Evolutionary conservation across 2,888 invertebrate genomes (phyloP).

Genomic region (Pterobdella sp.): DNA sequence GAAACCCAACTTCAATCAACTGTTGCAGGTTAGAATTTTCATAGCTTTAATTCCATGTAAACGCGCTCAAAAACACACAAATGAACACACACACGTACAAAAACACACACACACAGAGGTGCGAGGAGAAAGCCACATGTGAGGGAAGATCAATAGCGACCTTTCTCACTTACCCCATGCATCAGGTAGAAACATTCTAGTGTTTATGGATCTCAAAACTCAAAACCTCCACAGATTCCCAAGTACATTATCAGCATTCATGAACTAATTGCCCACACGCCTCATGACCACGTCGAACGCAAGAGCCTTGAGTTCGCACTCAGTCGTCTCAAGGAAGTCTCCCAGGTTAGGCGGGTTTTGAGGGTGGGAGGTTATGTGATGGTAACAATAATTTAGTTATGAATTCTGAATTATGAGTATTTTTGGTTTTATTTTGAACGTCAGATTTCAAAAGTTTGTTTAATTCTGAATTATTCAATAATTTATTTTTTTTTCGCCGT

Average conservation of each 20-base stretch:
- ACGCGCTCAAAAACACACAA: too few species aligned
- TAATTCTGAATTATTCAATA: too few species aligned
- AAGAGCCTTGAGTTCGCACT: slow-evolving; percentile 79
- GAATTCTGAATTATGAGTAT: too few species aligned
- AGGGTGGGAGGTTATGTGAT: not conserved
- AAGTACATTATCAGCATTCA: slow-evolving; percentile 83
- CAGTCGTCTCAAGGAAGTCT: slow-evolving; percentile 68
- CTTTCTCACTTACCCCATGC: slow-evolving; percentile 86
- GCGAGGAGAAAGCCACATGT: slow-evolving; percentile 77
- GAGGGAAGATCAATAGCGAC: slow-evolving; percentile 77
- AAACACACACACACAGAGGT: slow-evolving; percentile 57
- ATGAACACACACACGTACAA: too few species aligned
- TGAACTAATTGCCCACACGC: slow-evolving; percentile 81
- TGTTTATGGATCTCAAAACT: not conserved
- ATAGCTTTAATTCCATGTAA: too few species aligned
- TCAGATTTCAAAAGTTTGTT: too few species aligned
- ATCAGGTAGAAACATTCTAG: slow-evolving; percentile 61
- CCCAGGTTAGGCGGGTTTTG: slow-evolving; percentile 46
- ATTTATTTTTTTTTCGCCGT: too few species aligned
- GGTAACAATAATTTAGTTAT: not conserved
- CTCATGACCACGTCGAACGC: slow-evolving; percentile 84
- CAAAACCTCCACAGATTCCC: slow-evolving; percentile 62
- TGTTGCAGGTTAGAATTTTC: slow-evolving; percentile 60
- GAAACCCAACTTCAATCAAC: slow-evolving; percentile 66
- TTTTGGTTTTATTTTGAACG: too few species aligned